These are phyloP conservation scores for Trachelus tabidus DNA, from an alignment of 2,888 invertebrate genomes.

Conservation along the genomic window DNA sequence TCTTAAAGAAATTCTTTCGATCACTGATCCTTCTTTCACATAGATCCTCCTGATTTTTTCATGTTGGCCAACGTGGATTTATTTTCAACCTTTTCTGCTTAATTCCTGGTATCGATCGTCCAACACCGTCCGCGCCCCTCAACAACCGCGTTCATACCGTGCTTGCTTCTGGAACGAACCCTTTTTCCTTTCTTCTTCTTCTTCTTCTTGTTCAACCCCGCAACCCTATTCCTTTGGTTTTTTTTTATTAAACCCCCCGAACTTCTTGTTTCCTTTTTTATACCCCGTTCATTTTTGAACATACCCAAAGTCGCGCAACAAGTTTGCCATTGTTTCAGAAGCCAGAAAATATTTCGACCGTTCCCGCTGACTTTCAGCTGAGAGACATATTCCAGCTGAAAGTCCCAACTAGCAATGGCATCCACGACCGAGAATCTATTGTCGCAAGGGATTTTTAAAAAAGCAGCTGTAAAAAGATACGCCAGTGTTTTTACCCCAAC, in stretches of 20 bases:
- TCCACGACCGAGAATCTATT: conserved; percentile 9
- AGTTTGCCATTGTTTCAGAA: conserved; percentile 53
- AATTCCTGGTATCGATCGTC: background rate
- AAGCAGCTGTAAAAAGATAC: conserved; percentile 18
- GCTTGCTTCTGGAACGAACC: background rate
- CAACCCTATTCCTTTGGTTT: too few species aligned
- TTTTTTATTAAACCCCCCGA: too few species aligned
- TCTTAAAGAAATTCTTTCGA: background rate
- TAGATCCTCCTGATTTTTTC: background rate
- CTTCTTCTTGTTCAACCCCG: background rate
- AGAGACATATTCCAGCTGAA: background rate
- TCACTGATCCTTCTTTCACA: background rate
- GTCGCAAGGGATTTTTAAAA: conserved; percentile 12
- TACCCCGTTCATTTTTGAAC: background rate
- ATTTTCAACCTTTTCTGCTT: background rate
- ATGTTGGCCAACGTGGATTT: background rate
- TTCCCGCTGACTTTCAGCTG: background rate
- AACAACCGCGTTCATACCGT: background rate
- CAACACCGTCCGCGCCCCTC: background rate
- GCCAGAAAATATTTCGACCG: conserved; percentile 33
- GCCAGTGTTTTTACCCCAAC: background rate
- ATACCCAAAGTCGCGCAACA: conserved; percentile 43
- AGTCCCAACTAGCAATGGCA: background rate
- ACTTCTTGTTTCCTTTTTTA: background rate
- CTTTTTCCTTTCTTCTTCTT: background rate